Conservation (phyloP, 2,797 vertebrate species). For the Characodon lateralis region DNA sequence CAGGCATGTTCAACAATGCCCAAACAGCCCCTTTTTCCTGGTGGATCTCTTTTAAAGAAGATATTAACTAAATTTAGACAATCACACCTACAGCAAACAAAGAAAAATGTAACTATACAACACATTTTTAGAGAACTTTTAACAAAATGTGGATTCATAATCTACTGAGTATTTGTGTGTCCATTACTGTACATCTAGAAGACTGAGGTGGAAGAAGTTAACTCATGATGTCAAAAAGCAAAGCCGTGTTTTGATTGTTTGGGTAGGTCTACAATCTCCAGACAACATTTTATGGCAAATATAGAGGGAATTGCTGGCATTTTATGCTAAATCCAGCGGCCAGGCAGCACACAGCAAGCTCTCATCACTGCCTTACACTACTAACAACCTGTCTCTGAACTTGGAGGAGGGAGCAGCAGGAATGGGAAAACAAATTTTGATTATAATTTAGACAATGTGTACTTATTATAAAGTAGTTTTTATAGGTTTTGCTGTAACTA, state of each 20-base stretch:
- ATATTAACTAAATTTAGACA: background rate
- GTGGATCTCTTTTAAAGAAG: background rate
- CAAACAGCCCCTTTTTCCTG: slow-evolving; percentile 1
- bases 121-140: background rate
- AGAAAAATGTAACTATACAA: background rate
- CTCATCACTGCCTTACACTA: background rate
- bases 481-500: background rate
- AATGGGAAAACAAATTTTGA: background rate
- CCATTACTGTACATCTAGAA: background rate
- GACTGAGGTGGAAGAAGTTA: slow-evolving; percentile 9
- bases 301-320: too few relatives aligned
- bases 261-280: slow-evolving; percentile 17
- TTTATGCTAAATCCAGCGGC: slow-evolving; percentile 13
- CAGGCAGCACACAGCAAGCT: slow-evolving; percentile 16
- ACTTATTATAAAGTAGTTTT: background rate
- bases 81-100: background rate
- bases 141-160: background rate
- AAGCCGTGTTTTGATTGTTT: slow-evolving; percentile 36
- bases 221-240: slow-evolving; percentile 39
- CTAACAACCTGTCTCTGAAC: slow-evolving; percentile 2
- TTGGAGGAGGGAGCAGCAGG: background rate
- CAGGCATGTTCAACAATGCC: background rate
- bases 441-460: background rate
- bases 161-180: background rate
- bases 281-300: slow-evolving; percentile 42